Evolutionary conservation across 2,888 invertebrate species (phyloP), one percentile per base, ranked within the genome.

Genomic region (Ophraella communa): DNA sequence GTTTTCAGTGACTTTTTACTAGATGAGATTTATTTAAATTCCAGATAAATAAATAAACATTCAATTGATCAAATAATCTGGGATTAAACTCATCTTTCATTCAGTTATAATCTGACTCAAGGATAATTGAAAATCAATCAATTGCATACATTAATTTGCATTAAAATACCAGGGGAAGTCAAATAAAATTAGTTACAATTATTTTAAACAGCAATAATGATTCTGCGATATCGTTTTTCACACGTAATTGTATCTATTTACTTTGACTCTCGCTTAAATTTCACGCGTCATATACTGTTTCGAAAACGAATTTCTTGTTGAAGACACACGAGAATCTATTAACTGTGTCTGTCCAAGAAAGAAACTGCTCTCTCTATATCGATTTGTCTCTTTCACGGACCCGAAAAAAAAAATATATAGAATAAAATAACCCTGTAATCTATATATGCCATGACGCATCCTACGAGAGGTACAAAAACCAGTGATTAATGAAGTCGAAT

Each of bases 331-430:
- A 21, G 14, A 51, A 27, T 51, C 49, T 51, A 51, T 51, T 51
- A 51, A 51, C 10, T 24, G 17, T 51, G 27, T 17, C 27, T 51
- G 8, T 27, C n/a, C 49, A 14, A 24, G 49, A 51, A 51, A n/a
- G 27, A 24, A 47, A n/a, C 45, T 21, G 21, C 21, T 47, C 49
- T 23, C 21, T 47, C 49, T 23, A 51, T 27, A 27, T 27, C 49
- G 49, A 51, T 51, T 51, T 24, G 49, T 51, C 49, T 51, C 49
- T 51, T 51, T 51, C 49, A 39, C n/a, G 14, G 17, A 30, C 2
- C 39, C 14, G 7, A n/a, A n/a, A 14, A 39, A 39, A 39, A 39
- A n/a, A n/a, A n/a, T n/a, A n/a, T n/a, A n/a, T n/a, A n/a, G n/a
- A n/a, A n/a, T n/a, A n/a, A n/a, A 5, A 39, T 39, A 39, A 39